phyloP scores from a whole-genome alignment of 2,888 invertebrate species.

The Euzophera pinguis region DNA sequence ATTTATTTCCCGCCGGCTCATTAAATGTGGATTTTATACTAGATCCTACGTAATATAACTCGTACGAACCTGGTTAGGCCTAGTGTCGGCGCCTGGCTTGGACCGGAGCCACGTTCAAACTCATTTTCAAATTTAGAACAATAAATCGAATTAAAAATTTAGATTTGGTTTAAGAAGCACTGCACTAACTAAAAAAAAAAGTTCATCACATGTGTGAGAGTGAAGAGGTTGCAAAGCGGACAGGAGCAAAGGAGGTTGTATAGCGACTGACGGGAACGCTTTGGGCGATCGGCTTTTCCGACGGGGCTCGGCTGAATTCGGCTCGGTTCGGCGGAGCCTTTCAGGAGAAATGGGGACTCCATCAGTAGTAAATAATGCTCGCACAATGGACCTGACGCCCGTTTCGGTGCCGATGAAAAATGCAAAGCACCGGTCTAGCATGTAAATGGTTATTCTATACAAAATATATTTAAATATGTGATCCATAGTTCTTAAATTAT shows the following conservation, averaged over 20 bases:
- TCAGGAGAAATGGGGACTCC: conserved; percentile 21
- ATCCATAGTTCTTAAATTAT: too few relatives aligned
- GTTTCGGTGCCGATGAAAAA: conserved; percentile 39
- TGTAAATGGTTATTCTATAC: conserved; percentile 14
- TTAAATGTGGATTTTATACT: neutral
- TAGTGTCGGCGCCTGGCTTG: conserved; percentile 23
- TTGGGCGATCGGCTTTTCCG: conserved; percentile 29
- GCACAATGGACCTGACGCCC: conserved; percentile 36
- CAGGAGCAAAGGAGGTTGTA: conserved; percentile 37
- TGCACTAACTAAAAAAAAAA: conserved; percentile 55
- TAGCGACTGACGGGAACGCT: conserved; percentile 44
- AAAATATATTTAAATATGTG: too few relatives aligned
- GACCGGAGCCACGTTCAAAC: conserved; percentile 36
- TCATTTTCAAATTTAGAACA: conserved; percentile 40
- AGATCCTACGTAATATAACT: neutral
- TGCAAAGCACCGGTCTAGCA: conserved; percentile 36
- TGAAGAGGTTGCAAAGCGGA: conserved; percentile 34
- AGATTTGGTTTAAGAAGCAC: conserved; percentile 37
- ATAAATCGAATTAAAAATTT: conserved; percentile 20
- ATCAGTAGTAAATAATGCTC: conserved; percentile 28
- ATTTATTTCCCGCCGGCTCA: conserved; percentile 2
- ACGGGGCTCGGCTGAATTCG: conserved; percentile 21
- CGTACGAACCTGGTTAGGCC: conserved; percentile 30
- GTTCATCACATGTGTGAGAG: conserved; percentile 56
- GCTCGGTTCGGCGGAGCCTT: conserved; percentile 18